Conservation (phyloP, 2,888 invertebrate species). For the Drosophila greeni region DNA sequence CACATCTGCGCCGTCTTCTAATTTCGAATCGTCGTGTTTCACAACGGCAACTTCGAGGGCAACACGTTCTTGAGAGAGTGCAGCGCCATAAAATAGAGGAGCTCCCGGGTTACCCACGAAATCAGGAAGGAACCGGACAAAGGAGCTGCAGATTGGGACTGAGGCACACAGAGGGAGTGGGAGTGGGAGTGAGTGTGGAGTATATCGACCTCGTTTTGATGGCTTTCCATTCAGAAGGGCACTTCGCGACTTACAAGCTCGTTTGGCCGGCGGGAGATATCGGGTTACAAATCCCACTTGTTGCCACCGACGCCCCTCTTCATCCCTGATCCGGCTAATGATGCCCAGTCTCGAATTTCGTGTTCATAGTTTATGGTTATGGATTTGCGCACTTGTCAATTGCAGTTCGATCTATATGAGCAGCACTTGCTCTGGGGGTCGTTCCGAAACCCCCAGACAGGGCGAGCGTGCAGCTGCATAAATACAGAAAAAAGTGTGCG, state of each 20-base stretch:
- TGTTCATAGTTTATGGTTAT: slow-evolving; percentile 57
- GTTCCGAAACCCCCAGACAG: slow-evolving; percentile 45
- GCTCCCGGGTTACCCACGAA: slow-evolving; percentile 64
- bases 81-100: slow-evolving; percentile 68
- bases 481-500: slow-evolving; percentile 41
- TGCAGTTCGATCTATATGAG: slow-evolving; percentile 52
- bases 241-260: slow-evolving; percentile 33
- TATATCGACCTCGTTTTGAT: slow-evolving; percentile 69
- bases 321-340: slow-evolving; percentile 49
- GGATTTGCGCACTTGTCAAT: slow-evolving; percentile 69
- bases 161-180: background rate
- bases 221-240: slow-evolving; percentile 41
- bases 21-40: slow-evolving; percentile 65
- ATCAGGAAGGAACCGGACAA: slow-evolving; percentile 47
- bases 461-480: slow-evolving; percentile 73
- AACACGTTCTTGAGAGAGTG: slow-evolving; percentile 58
- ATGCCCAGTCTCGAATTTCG: slow-evolving; percentile 59
- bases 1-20: slow-evolving; percentile 65
- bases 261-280: slow-evolving; percentile 25
- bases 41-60: slow-evolving; percentile 32
- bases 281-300: slow-evolving; percentile 50
- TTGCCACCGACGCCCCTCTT: slow-evolving; percentile 14
- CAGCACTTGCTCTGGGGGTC: slow-evolving; percentile 31
- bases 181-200: slow-evolving; percentile 47
- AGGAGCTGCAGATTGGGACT: slow-evolving; percentile 1